These are phyloP conservation scores for Leptodactylus fuscus DNA, from an alignment of 2,113 vertebrate species.

Conservation along the genomic window DNA sequence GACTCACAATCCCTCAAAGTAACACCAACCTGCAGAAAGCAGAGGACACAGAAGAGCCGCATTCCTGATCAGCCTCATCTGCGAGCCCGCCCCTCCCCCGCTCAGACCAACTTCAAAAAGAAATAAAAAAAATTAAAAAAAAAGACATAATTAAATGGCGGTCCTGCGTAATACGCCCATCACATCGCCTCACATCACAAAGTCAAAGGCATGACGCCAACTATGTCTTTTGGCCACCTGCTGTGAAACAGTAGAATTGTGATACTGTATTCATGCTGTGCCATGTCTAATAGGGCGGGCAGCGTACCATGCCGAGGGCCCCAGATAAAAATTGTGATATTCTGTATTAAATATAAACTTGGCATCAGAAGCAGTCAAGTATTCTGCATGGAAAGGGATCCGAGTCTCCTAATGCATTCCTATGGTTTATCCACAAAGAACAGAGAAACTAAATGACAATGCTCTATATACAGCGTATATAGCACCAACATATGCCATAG, in stretches of 20 bases:
- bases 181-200: conserved; percentile 24
- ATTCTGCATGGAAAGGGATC: background rate
- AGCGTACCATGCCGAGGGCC: background rate
- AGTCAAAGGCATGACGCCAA: conserved; percentile 3
- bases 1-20: conserved; percentile 5
- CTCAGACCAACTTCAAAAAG: conserved; percentile 14
- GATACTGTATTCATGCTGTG: conserved; percentile 10
- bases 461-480: no score
- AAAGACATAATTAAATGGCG: conserved; percentile 29
- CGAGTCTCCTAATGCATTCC: background rate
- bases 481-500: no score
- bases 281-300: conserved; percentile 21
- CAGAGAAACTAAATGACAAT: background rate
- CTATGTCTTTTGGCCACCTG: conserved; percentile 39
- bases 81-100: no score
- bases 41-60: background rate
- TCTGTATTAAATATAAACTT: conserved; percentile 26
- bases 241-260: conserved; percentile 20
- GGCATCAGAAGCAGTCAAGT: no score
- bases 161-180: conserved; percentile 17
- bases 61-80: background rate
- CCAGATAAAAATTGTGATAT: conserved; percentile 1
- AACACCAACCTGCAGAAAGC: conserved; percentile 41
- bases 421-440: background rate
- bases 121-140: background rate